Base-by-base conservation (phyloP, 2,797 vertebrate genomes). In the Gymnopithys bicolor region DNA sequence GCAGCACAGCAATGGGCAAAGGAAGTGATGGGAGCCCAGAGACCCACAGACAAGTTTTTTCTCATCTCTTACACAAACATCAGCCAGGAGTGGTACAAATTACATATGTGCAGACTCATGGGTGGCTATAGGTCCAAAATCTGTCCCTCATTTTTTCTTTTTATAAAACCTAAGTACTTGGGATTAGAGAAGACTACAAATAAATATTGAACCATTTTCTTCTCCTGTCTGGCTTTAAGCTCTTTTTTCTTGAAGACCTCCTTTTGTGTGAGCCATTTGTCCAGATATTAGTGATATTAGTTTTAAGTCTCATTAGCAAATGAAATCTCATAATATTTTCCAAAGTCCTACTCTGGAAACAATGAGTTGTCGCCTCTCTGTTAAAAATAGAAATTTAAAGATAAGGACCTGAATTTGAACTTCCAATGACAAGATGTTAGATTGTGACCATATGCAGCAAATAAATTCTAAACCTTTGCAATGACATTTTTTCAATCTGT, bases 301-400 rank as follows among this genome's bases (percentile, higher is more conserved):
- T 76, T 91, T 88, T 86, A 89, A 91, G 76, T 84, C 82, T 92
- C 56, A 76, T 90, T 89, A 95, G 30, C 45, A 88, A 92, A 79
- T 69, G 35, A 92, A 96, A 87, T 91, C 70, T 93, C 55, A 73
- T 25, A 85, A 63, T 87, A 89, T 87, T 96, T 95, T 95, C 90
- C 90, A 81, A 87, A 95, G 21, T 7, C 35, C 28, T 83, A 11
- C 60, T 88, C 64, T 90, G 80, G 83, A 95, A 94, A 93, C 73
- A 96, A 71, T 90, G 75, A 89, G 9, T 74, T 15, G 19, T 80
- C 62, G 28, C 87, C 21, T 87, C 41, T 71, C 46, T 53, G 9
- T 79, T 83, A 89, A 95, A 96, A 94, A 70, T 22, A 84, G 74
- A 80, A 94, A 90, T 52, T 55, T 80, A 73, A 27, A 53, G 28